Evolutionary conservation across 2,797 vertebrate genomes (phyloP), one percentile per base, ranked within the genome.

Genomic region (Labroides dimidiatus): DNA sequence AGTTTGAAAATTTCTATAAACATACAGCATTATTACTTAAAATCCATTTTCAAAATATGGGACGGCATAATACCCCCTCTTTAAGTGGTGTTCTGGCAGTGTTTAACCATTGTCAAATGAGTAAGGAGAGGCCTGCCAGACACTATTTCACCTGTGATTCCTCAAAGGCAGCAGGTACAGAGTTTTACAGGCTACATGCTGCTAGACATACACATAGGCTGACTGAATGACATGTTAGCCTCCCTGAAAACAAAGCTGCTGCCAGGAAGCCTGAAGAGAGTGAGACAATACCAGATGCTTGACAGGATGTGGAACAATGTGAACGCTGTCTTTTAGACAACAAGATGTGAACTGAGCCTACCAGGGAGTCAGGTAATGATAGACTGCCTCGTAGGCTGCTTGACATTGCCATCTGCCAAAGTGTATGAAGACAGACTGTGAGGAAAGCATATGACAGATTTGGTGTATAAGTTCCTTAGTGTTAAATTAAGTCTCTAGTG

Each of bases 271-370:
- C 44, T 66, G 43, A 43, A 55, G 69, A 67, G 57, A 37, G 53
- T 60, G 48, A 67, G 68, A 81, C 66, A 76, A 73, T 47, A 70
- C 37, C 77, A 84, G 54, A 87, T 73, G 69, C 62, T 69, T 80
- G 75, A 75, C 58, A 45, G 52, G 61, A 68, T 71, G 51, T 20
- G 65, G 64, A 62, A 37, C 48, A 52, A 47, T 48, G 56, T 37
- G 43, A 47, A 62, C 12, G 15, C 45, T 66, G 44, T 60, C 50
- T 47, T 50, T 76, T 48, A 65, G 45, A 57, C 36, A 17, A 11
- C 41, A 51, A 47, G 20, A 71, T 54, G 50, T 62, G 59, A 74
- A 53, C 53, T 41, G 12, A 59, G 33, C 50, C 57, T 56, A 58
- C 51, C 62, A 65, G 43, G 23, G 45, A 71, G 61, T 30, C 42